Conservation (phyloP, 2,888 invertebrate species). For the Parthenolecanium corni region DNA sequence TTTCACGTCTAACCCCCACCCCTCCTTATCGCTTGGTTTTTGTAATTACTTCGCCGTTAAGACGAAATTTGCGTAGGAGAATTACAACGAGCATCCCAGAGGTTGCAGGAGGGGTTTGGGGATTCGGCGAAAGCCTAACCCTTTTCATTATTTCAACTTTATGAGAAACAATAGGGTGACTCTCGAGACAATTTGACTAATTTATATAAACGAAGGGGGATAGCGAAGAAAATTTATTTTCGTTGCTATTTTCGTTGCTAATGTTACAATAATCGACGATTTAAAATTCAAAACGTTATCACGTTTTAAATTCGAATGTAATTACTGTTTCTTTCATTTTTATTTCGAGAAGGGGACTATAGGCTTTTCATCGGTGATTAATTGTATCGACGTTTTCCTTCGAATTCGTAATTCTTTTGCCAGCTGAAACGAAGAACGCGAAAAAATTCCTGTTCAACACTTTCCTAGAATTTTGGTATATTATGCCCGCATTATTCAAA, state of each 20-base stretch:
- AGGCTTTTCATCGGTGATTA: no score
- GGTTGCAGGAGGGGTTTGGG: slow-evolving; percentile 2
- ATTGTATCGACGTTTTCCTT: no score
- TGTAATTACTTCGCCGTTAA: slow-evolving; percentile 23
- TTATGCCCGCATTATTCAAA: neutral
- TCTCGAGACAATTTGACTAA: slow-evolving; percentile 25
- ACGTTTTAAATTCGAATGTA: slow-evolving; percentile 18
- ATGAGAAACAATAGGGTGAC: slow-evolving; percentile 25
- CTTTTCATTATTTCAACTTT: slow-evolving; percentile 25
- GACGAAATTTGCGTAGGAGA: slow-evolving; percentile 21
- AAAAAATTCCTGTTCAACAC: no score
- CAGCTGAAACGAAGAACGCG: no score
- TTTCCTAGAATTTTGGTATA: no score
- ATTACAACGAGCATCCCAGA: slow-evolving; percentile 1
- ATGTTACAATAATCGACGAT: slow-evolving; percentile 24
- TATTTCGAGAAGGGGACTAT: no score
- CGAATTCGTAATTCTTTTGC: no score
- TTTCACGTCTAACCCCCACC: neutral
- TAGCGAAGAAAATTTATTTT: slow-evolving; percentile 3
- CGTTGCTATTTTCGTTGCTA: slow-evolving; percentile 11
- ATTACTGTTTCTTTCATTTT: neutral
- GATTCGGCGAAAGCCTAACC: neutral
- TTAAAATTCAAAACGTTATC: slow-evolving; percentile 23
- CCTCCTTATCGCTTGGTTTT: neutral
- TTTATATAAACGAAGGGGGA: slow-evolving; percentile 6